Conservation (phyloP, 2,888 invertebrate species). For the Allygus modestus region DNA sequence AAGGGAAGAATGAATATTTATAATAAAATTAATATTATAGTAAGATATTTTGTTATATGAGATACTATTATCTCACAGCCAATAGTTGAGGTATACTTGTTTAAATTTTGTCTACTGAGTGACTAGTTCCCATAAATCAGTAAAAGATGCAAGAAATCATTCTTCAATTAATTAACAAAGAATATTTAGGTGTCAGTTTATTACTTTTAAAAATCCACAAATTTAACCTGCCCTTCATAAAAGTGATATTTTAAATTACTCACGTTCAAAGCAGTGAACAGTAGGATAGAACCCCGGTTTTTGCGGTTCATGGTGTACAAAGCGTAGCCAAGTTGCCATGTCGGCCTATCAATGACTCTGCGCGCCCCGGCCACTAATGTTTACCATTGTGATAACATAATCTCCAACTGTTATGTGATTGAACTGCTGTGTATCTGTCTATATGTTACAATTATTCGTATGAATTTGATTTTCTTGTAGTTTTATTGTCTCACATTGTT, state of each 20-base stretch:
- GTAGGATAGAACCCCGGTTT: background rate
- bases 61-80: no score
- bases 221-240: background rate
- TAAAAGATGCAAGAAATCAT: no score
- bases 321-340: slow-evolving; percentile 12
- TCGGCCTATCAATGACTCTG: slow-evolving; percentile 17
- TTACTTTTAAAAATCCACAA: background rate
- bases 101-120: no score
- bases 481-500: background rate
- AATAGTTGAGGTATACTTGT: no score
- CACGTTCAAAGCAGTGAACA: slow-evolving; percentile 12
- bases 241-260: background rate
- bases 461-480: background rate
- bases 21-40: no score
- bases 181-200: no score
- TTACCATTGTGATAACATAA: slow-evolving; percentile 37
- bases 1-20: no score
- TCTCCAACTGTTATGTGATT: slow-evolving; percentile 25
- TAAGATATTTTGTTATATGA: no score
- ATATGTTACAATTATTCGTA: background rate
- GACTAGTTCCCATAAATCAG: no score
- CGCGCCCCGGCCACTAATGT: slow-evolving; percentile 22
- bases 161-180: no score
- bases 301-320: slow-evolving; percentile 10
- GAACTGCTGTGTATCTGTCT: background rate